These are phyloP conservation scores for Ctenomys sociabilis DNA, from an alignment of 2,113 vertebrate species.

Conservation along the genomic window DNA sequence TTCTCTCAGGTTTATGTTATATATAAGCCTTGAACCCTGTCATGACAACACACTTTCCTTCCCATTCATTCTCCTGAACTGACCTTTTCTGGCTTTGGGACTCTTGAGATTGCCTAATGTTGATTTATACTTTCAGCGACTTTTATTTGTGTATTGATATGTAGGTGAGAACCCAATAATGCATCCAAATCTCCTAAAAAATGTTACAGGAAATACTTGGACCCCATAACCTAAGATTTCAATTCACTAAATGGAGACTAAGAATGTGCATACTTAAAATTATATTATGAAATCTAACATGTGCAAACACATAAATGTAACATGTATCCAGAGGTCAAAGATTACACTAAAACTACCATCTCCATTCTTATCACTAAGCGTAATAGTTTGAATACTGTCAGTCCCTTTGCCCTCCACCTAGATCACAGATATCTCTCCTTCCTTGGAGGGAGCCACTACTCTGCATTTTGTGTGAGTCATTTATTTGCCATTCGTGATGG, in stretches of 20 bases:
- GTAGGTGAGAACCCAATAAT: background rate
- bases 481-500: background rate
- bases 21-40: background rate
- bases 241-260: background rate
- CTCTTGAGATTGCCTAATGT: conserved; percentile 3
- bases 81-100: background rate
- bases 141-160: conserved; percentile 9
- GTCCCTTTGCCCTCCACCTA: background rate
- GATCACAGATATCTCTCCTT: background rate
- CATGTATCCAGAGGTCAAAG: background rate
- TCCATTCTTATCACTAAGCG: background rate
- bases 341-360: background rate
- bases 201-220: background rate
- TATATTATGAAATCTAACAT: background rate
- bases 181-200: background rate
- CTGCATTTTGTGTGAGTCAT: background rate
- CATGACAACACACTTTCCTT: background rate
- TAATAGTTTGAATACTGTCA: background rate
- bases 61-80: background rate
- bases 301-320: background rate
- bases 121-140: conserved; percentile 21
- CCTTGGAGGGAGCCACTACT: background rate
- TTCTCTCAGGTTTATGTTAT: background rate
- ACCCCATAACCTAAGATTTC: background rate
- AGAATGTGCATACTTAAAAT: background rate